These are phyloP conservation scores for Holotrichia oblita DNA, from an alignment of 1,140 invertebrate species.

Conservation along the genomic window DNA sequence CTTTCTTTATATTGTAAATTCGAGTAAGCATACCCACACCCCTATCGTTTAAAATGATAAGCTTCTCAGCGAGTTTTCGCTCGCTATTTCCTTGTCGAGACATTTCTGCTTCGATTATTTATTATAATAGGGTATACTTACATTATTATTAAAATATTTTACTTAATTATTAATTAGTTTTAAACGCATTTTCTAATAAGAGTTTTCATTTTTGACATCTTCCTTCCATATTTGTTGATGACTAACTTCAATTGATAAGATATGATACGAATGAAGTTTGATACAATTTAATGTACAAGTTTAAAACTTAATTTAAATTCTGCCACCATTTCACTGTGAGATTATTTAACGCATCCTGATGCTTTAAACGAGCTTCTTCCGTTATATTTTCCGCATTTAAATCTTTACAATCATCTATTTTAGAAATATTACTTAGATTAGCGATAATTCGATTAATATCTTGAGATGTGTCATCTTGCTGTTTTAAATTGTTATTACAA, in stretches of 20 bases:
- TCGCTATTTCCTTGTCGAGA: slow-evolving; percentile 65
- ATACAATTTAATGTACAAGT: background rate
- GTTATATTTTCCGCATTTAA: background rate
- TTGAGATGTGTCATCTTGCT: background rate
- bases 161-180: background rate
- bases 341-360: slow-evolving; percentile 22
- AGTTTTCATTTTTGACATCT: background rate
- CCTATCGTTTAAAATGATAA: slow-evolving; percentile 97
- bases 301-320: slow-evolving; percentile 29
- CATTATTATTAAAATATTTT: slow-evolving; percentile 4
- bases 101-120: slow-evolving; percentile 46
- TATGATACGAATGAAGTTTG: background rate
- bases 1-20: slow-evolving; percentile 99
- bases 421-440: background rate
- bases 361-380: background rate
- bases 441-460: background rate
- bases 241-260: slow-evolving; percentile 21
- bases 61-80: slow-evolving; percentile 97
- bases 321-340: slow-evolving; percentile 38
- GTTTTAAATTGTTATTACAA: background rate
- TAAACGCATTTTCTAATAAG: background rate
- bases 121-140: background rate
- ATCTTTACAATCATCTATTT: background rate
- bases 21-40: slow-evolving; percentile 96
- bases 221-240: background rate